Percentiles rank a stretch among this genome's conserved stretches.
phyloP scores from a whole-genome alignment of 1,140 invertebrate genomes.

The Danaus melanippus region DNA sequence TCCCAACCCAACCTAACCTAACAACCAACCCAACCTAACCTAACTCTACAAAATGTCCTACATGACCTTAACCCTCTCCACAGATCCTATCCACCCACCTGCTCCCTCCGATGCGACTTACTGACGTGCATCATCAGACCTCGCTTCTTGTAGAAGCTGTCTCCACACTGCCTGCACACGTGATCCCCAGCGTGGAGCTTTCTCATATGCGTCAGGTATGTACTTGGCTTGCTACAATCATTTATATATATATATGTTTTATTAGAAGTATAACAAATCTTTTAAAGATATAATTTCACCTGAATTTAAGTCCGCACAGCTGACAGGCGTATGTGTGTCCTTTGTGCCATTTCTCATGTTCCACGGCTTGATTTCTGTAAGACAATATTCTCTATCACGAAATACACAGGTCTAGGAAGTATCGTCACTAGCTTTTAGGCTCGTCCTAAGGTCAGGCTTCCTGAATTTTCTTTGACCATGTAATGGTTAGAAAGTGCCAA shows the following conservation, averaged over 20 bases:
- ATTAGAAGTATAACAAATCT: no score
- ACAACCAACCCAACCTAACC: no score
- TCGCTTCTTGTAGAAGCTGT: conserved; percentile 37
- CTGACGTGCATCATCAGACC: conserved; percentile 40
- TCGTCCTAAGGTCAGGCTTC: no score
- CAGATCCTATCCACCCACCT: conserved; percentile 15
- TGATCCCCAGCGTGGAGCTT: conserved; percentile 30
- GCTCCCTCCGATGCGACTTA: conserved; percentile 29
- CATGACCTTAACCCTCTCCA: neutral
- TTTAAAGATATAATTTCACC: no score
- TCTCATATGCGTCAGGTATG: conserved; percentile 39
- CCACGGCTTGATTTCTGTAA: conserved; percentile 42
- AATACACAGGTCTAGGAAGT: no score
- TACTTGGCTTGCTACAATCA: conserved; percentile 34
- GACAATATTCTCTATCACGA: no score
- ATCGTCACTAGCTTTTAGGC: no score
- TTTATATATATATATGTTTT: no score
- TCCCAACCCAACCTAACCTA: no score
- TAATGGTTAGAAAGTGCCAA: no score
- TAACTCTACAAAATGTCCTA: no score
- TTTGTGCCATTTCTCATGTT: conserved; percentile 52
- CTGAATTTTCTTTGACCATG: no score
- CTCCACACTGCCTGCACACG: conserved; percentile 36
- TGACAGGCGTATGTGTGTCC: conserved; percentile 46
- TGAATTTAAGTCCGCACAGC: conserved; percentile 40